Evolutionary conservation across 2,113 vertebrate species (phyloP).

Genomic region (Sterrhoptilus dennistouni): DNA sequence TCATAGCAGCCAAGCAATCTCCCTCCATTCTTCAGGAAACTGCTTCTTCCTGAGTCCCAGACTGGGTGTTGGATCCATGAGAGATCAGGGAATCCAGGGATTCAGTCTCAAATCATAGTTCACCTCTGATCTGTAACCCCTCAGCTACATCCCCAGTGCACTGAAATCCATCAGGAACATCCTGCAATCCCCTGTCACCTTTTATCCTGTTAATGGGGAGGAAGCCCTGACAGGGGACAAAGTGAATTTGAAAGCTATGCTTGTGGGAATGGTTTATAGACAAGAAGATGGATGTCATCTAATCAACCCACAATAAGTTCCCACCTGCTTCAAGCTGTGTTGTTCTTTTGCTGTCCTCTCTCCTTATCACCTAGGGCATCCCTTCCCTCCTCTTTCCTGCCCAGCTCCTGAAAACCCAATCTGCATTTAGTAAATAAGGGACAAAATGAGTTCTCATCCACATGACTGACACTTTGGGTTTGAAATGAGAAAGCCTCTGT

Average conservation of each 20-base stretch:
- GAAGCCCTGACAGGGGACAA: background rate
- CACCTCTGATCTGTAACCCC: background rate
- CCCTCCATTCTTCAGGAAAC: background rate
- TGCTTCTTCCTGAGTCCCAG: background rate
- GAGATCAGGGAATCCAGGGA: background rate
- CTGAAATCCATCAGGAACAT: background rate
- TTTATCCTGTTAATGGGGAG: background rate
- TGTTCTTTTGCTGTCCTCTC: background rate
- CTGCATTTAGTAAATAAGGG: conserved; percentile 54
- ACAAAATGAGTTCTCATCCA: background rate
- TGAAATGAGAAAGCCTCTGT: conserved; percentile 39
- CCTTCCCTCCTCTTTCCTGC: background rate
- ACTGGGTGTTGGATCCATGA: background rate
- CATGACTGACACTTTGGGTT: background rate
- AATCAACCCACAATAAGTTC: background rate
- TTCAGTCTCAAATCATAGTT: background rate
- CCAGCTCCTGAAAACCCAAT: background rate
- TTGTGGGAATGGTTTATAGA: conserved; percentile 17
- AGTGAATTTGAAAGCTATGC: background rate
- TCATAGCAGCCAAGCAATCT: background rate
- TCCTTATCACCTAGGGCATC: background rate
- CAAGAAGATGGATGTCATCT: conserved; percentile 40
- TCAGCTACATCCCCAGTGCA: background rate
- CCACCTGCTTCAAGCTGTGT: background rate
- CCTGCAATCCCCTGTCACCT: background rate